Percentiles rank a stretch among this genome's conserved stretches.
Evolutionary conservation across 2,888 invertebrate species (phyloP).

Genomic region (Eremobia ochroleuca): DNA sequence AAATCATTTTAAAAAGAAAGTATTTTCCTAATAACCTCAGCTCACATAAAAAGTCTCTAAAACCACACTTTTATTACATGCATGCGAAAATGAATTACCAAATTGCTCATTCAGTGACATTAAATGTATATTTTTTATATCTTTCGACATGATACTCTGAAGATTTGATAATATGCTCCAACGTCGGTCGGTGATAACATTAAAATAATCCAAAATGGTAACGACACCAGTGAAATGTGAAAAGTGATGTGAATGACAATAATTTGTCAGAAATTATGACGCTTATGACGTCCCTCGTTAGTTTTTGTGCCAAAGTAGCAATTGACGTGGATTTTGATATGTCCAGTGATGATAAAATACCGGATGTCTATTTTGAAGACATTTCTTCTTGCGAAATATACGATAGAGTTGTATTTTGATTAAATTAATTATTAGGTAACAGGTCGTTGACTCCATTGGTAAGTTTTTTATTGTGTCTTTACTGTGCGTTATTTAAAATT

Average conservation of each 20-base stretch:
- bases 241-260: constrained; percentile 60
- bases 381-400: constrained; percentile 42
- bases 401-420: constrained; percentile 21
- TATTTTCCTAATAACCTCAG: constrained; percentile 37
- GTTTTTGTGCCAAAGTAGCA: constrained; percentile 59
- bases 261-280: constrained; percentile 62
- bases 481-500: background rate
- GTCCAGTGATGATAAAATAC: constrained; percentile 50
- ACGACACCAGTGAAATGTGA: constrained; percentile 56
- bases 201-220: constrained; percentile 62
- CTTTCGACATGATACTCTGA: constrained; percentile 24
- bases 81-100: constrained; percentile 34
- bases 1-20: constrained; percentile 33
- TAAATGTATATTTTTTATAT: constrained; percentile 36
- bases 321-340: constrained; percentile 53
- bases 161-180: constrained; percentile 25
- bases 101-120: constrained; percentile 33
- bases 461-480: background rate
- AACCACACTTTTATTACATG: constrained; percentile 50
- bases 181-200: constrained; percentile 27
- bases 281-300: constrained; percentile 42
- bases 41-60: constrained; percentile 53
- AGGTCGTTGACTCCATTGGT: constrained; percentile 38
- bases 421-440: constrained; percentile 28
- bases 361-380: constrained; percentile 51